A percentile compares a stretch with the other conserved stretches of the same genome.
Conservation (phyloP, 2,113 vertebrate genomes). For the Paramormyrops kingsleyae region DNA sequence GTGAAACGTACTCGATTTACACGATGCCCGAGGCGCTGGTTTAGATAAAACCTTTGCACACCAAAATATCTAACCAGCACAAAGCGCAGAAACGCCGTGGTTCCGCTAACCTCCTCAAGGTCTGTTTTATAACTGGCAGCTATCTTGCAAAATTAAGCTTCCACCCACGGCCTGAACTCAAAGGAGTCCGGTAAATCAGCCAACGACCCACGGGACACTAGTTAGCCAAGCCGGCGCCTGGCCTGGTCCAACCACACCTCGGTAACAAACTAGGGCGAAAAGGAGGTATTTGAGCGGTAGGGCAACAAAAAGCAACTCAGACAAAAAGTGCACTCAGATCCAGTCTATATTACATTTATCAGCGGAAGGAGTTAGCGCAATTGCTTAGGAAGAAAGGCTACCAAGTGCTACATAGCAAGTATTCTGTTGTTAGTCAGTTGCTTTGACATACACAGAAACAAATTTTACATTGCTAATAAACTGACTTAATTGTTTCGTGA, state of each 20-base stretch:
- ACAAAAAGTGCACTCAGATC: not conserved
- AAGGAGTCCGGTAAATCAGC: not conserved
- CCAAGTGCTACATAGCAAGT: not conserved
- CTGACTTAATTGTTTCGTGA: not conserved
- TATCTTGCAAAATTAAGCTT: not conserved
- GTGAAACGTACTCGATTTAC: not conserved
- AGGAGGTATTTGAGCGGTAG: not conserved
- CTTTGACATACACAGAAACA: not conserved
- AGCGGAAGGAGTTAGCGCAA: not conserved
- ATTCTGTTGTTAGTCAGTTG: not conserved
- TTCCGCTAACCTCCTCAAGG: not conserved
- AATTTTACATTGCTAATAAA: not conserved
- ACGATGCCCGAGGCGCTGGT: not conserved
- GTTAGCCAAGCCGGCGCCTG: not conserved
- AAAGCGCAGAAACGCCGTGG: not conserved
- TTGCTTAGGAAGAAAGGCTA: not conserved
- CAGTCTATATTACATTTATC: not conserved
- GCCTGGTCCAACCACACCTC: not conserved
- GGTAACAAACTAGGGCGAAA: not conserved
- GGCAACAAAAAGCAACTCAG: not conserved
- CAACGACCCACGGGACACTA: not conserved
- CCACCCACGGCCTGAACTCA: not conserved
- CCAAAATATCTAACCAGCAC: not conserved
- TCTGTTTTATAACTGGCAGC: not conserved
- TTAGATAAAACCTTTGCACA: not conserved